Percentiles rank a stretch among this genome's conserved stretches.
phyloP scores from a whole-genome alignment of 2,888 invertebrate species.

The Pogonocherus hispidulus region DNA sequence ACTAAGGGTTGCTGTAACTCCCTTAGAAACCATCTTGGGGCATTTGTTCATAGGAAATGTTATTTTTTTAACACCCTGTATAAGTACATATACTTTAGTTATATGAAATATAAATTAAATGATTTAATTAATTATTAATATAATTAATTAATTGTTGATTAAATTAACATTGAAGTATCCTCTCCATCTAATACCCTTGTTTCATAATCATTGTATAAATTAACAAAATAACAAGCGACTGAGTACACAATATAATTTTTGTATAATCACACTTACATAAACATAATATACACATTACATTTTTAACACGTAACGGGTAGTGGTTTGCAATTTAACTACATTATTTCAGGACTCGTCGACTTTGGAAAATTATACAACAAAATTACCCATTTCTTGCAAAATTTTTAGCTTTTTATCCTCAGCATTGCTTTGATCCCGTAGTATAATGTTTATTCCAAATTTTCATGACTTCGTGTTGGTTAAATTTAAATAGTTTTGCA shows the following conservation, averaged over 20 bases:
- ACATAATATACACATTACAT: constrained; percentile 20
- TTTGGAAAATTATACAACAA: constrained; percentile 34
- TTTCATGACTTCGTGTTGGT: constrained; percentile 9
- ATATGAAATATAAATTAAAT: no score
- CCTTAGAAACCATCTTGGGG: no score
- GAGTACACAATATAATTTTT: constrained; percentile 49
- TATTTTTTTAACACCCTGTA: no score
- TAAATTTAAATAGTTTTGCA: constrained; percentile 6
- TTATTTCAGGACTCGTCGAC: constrained; percentile 43
- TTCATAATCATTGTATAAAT: constrained; percentile 11
- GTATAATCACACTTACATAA: constrained; percentile 32
- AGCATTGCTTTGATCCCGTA: constrained; percentile 44
- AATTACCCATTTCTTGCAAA: constrained; percentile 37
- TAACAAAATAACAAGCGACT: constrained; percentile 16
- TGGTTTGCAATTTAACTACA: constrained; percentile 58
- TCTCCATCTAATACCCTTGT: background rate
- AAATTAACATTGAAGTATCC: background rate
- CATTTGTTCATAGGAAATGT: no score
- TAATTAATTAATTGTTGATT: no score
- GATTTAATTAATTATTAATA: no score
- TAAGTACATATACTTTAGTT: no score
- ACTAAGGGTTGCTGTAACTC: no score
- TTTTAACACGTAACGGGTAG: constrained; percentile 56
- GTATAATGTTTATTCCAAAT: constrained; percentile 41
- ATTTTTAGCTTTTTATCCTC: constrained; percentile 44